A percentile compares a stretch with the other conserved stretches of the same genome.
These are phyloP conservation scores for Endomychus coccineus DNA, from an alignment of 2,888 invertebrate species.

Conservation along the genomic window DNA sequence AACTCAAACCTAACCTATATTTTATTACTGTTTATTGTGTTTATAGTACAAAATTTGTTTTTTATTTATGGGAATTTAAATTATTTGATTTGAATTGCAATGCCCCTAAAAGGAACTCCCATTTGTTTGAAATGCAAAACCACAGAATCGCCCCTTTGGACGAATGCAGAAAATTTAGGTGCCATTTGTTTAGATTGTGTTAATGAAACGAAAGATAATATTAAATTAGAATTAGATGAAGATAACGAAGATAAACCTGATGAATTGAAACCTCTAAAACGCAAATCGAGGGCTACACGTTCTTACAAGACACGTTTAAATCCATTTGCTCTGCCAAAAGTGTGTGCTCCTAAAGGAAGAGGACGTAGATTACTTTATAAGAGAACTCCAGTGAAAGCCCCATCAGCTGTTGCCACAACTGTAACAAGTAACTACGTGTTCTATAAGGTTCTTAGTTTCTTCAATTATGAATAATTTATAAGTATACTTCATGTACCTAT, in stretches of 20 bases:
- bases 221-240: constrained; percentile 35
- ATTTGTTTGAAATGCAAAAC: constrained; percentile 64
- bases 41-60: too few species aligned
- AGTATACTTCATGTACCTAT: not conserved
- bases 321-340: constrained; percentile 42
- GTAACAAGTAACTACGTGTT: constrained; percentile 75
- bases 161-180: constrained; percentile 59
- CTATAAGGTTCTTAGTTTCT: too few species aligned
- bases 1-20: too few species aligned
- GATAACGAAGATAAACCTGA: constrained; percentile 34
- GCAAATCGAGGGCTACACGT: constrained; percentile 53
- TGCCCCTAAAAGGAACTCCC: constrained; percentile 50
- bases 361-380: constrained; percentile 73
- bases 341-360: constrained; percentile 55
- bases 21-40: too few species aligned
- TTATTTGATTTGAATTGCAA: constrained; percentile 15
- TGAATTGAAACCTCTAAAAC: constrained; percentile 50
- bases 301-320: constrained; percentile 45
- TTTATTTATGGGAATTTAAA: too few species aligned
- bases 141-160: constrained; percentile 68
- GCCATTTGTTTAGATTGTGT: constrained; percentile 72
- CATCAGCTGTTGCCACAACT: constrained; percentile 71
- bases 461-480: constrained; percentile 17
- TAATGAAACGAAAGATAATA: constrained; percentile 46
- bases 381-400: constrained; percentile 72